Evolutionary conservation across 1,140 invertebrate genomes (phyloP).

Genomic region (Mactra quadrangularis): DNA sequence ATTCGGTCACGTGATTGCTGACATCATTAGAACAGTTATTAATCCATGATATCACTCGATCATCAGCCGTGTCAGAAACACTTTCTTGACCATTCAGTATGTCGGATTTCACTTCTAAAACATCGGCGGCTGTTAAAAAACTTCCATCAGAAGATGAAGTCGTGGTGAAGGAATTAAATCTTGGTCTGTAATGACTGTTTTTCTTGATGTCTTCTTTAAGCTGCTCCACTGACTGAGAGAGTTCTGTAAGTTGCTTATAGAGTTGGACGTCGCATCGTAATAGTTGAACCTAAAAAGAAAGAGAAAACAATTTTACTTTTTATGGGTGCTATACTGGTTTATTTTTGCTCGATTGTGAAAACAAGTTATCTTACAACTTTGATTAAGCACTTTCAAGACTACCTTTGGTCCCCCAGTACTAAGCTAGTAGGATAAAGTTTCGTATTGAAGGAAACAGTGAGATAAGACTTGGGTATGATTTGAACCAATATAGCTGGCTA

Average conservation of each 20-base stretch:
- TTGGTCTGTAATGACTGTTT: not conserved
- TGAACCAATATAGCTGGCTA: no score
- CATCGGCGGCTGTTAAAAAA: conserved; percentile 2
- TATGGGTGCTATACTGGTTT: no score
- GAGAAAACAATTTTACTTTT: no score
- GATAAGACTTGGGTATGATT: no score
- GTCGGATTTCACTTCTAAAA: not conserved
- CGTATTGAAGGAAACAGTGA: no score
- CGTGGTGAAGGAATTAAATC: not conserved
- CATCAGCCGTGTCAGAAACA: not conserved
- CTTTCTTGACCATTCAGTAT: not conserved
- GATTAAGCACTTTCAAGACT: no score
- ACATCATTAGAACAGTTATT: not conserved
- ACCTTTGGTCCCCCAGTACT: no score
- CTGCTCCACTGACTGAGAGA: not conserved
- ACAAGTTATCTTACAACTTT: no score
- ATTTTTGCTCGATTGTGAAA: no score
- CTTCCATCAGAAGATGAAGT: not conserved
- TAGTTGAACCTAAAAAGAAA: conserved; percentile 11
- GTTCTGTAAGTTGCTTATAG: conserved; percentile 8
- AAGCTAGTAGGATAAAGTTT: no score
- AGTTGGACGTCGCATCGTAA: conserved; percentile 10
- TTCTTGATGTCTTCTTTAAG: conserved; percentile 3
- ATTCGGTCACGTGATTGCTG: no score
- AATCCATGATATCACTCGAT: conserved; percentile 3